Evolutionary conservation across 2,888 invertebrate genomes (phyloP).

Genomic region (Cyclophora albipunctata): DNA sequence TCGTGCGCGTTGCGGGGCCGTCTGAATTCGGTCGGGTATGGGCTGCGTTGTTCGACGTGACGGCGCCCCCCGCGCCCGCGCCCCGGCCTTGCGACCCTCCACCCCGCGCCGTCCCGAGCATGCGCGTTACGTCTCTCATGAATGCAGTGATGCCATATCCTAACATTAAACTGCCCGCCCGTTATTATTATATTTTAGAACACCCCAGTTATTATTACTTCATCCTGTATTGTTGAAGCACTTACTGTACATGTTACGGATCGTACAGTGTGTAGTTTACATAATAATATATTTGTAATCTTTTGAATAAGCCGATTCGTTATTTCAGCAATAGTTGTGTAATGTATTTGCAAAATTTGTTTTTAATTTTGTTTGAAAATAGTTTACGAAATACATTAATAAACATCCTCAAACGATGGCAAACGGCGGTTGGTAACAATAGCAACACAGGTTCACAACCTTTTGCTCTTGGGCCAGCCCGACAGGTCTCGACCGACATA

Average conservation of each 20-base stretch:
- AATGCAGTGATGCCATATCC: slow-evolving; percentile 52
- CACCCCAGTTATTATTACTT: slow-evolving; percentile 10
- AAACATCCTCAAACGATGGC: slow-evolving; percentile 18
- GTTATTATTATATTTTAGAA: slow-evolving; percentile 3
- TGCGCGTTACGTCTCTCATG: slow-evolving; percentile 60
- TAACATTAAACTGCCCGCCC: slow-evolving; percentile 23
- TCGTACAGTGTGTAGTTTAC: too few species aligned
- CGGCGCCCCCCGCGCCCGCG: slow-evolving; percentile 59
- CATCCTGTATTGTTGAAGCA: too few species aligned
- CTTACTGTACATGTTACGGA: too few species aligned
- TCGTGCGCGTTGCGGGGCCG: slow-evolving; percentile 22
- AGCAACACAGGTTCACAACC: slow-evolving; percentile 53
- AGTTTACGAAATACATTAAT: too few species aligned
- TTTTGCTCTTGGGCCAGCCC: slow-evolving; percentile 55
- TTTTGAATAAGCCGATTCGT: too few species aligned
- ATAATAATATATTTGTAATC: too few species aligned
- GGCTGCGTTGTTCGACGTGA: slow-evolving; percentile 70
- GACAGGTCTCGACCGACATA: slow-evolving; percentile 47
- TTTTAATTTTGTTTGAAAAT: too few species aligned
- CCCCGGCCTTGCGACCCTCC: slow-evolving; percentile 68
- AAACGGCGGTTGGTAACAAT: slow-evolving; percentile 5
- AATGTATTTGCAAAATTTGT: too few species aligned
- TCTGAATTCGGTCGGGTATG: slow-evolving; percentile 50
- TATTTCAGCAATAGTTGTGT: too few species aligned
- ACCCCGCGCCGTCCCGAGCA: slow-evolving; percentile 54